Base-by-base conservation (phyloP, 2,797 vertebrate genomes). In the Liasis olivaceus region DNA sequence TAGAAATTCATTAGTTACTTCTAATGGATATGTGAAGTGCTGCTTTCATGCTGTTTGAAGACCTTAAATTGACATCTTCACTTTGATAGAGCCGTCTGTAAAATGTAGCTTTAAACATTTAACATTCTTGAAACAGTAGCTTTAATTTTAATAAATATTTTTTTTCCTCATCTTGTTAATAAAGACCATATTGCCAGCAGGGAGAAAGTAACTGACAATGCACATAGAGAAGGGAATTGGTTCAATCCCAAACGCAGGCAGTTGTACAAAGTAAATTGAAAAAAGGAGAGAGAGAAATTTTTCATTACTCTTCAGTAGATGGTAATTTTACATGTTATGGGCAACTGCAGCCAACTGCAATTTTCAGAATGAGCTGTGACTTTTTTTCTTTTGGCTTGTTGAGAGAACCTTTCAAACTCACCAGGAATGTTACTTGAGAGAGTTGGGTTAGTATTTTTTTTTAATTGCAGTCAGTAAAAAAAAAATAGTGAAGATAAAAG, bases 301-400 rank as follows among this genome's bases (percentile, higher is more conserved):
- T 54, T 42, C 64, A 93, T 90, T 90, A 93, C 31, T 77, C 36
- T 90, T 90, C 64, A 8, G 56, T 81, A 87, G 77, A 81, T 93
- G 87, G 63, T 58, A 77, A 62, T 90, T 93, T 93, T 54, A 63
- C 14, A 24, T 72, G 64, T 72, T 87, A 60, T 6, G 5, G 47
- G 89, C 56, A 90, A 87, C 56, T 87, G 42, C 9, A 93, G 85
- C 58, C 87, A 91, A 69, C 20, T 84, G 26, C 24, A 88, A 54
- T 93, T 95, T 22, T 66, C 31, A 31, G 92, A 92, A 91, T 94
- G 66, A 91, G 11, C 15, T 92, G 62, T 17, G 1, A 0, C 0
- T 7, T 6, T 4, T 47, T 3, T 6, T 13, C 11, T 31, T 17
- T 15, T 3, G 8, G 47, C 93, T 92, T 92, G 12, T n/a, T 66